Evolutionary conservation across 2,797 vertebrate genomes (phyloP).

Genomic region (Jordanella pulchra): DNA sequence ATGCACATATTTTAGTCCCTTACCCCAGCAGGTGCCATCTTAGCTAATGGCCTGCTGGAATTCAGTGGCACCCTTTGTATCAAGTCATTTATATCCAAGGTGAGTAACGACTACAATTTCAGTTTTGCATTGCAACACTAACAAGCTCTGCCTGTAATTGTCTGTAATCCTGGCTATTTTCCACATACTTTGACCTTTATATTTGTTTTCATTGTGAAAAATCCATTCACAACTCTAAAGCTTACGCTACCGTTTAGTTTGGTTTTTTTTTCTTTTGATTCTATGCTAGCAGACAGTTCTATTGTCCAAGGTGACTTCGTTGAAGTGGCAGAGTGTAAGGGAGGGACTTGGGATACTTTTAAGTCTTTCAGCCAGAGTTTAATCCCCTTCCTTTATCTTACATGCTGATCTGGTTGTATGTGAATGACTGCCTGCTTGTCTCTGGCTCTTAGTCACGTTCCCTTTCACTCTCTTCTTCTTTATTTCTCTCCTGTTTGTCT

Average conservation of each 20-base stretch:
- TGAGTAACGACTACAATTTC: conserved; percentile 31
- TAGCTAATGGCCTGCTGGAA: conserved; percentile 3
- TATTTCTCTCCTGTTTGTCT: conserved; percentile 40
- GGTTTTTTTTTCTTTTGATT: conserved; percentile 20
- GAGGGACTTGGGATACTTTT: conserved; percentile 54
- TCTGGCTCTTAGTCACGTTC: conserved; percentile 52
- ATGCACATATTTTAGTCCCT: conserved; percentile 9
- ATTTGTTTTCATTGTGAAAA: conserved; percentile 4
- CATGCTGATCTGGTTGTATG: conserved; percentile 71
- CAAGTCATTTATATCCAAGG: conserved; percentile 10
- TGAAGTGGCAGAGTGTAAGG: conserved; percentile 64
- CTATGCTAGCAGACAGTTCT: conserved; percentile 42
- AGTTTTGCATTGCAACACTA: conserved; percentile 9
- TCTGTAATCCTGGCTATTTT: not conserved
- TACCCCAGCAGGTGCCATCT: conserved; percentile 11
- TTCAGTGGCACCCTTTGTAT: conserved; percentile 2
- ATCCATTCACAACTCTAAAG: conserved; percentile 14
- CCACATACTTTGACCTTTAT: not conserved
- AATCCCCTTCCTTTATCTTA: conserved; percentile 73
- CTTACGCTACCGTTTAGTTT: conserved; percentile 12
- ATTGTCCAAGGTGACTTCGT: conserved; percentile 70
- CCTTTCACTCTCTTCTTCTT: conserved; percentile 35
- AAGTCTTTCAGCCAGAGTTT: conserved; percentile 62
- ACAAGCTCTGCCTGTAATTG: not conserved
- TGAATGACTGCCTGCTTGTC: conserved; percentile 59